These are phyloP conservation scores for Brenthis daphne DNA, from an alignment of 2,888 invertebrate genomes.

Conservation along the genomic window DNA sequence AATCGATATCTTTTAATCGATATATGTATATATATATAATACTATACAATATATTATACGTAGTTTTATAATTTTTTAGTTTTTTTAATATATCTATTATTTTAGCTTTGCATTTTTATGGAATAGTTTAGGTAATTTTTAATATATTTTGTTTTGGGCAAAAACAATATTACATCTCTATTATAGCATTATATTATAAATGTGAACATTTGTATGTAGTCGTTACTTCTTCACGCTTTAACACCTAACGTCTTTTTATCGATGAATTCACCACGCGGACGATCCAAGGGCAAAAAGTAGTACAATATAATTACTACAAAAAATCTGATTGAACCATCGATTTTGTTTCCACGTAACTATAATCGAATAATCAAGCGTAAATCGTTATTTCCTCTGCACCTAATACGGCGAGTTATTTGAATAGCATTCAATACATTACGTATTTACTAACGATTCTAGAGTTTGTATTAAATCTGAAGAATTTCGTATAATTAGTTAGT, in stretches of 20 bases:
- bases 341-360: conserved; percentile 34
- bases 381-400: conserved; percentile 33
- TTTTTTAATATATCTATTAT: too few relatives aligned
- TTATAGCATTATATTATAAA: too few relatives aligned
- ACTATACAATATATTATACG: background rate
- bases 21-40: background rate
- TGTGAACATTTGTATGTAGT: too few relatives aligned
- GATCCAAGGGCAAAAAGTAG: too few relatives aligned
- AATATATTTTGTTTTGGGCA: too few relatives aligned
- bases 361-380: conserved; percentile 38
- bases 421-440: conserved; percentile 38
- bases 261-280: too few relatives aligned
- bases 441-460: conserved; percentile 12
- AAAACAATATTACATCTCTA: too few relatives aligned
- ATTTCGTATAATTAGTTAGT: conserved; percentile 31
- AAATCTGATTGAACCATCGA: conserved; percentile 16
- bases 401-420: conserved; percentile 40
- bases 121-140: too few relatives aligned
- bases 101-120: too few relatives aligned
- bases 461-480: conserved; percentile 25
- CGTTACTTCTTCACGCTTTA: too few relatives aligned
- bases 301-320: too few relatives aligned
- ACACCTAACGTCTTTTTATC: too few relatives aligned
- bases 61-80: background rate
- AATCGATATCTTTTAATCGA: conserved; percentile 26